phyloP scores from a whole-genome alignment of 2,113 vertebrate genomes.

The Indicator maculatus region DNA sequence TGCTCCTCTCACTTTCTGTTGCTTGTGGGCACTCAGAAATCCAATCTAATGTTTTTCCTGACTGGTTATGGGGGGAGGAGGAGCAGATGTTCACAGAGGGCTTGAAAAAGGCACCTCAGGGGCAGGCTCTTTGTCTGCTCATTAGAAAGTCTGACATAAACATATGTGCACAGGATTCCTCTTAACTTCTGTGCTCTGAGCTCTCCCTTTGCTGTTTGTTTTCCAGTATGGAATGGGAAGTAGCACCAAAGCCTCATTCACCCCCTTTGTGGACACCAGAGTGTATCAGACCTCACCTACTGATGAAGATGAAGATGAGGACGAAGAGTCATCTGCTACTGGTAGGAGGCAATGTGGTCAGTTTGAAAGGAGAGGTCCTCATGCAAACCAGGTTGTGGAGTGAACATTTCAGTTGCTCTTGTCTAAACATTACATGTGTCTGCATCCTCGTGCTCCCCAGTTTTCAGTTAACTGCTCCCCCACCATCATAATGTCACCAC shows the following conservation, averaged over 20 bases:
- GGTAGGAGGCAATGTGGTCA: slow-evolving; percentile 70
- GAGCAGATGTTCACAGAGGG: neutral
- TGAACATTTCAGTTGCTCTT: neutral
- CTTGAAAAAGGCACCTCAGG: rapidly evolving
- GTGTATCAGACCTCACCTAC: slow-evolving; percentile 97
- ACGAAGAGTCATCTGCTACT: slow-evolving; percentile 82
- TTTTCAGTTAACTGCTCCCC: neutral
- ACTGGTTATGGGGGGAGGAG: neutral
- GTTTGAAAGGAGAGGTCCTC: neutral
- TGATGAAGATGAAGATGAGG: slow-evolving; percentile 89
- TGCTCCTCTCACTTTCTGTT: neutral
- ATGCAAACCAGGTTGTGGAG: neutral
- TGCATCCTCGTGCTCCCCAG: neutral
- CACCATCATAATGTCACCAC: neutral
- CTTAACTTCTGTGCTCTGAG: neutral
- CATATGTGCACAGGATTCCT: neutral
- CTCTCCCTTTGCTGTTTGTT: slow-evolving; percentile 12
- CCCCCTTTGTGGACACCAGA: slow-evolving; percentile 94
- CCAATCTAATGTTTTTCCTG: neutral
- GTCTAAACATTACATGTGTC: rapidly evolving
- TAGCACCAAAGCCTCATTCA: slow-evolving; percentile 96
- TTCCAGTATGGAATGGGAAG: slow-evolving; percentile 89
- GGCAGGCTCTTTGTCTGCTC: neutral
- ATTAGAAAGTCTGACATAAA: neutral
- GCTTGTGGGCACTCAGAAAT: neutral